phyloP scores from a whole-genome alignment of 2,888 invertebrate genomes.

The Allacma fusca region DNA sequence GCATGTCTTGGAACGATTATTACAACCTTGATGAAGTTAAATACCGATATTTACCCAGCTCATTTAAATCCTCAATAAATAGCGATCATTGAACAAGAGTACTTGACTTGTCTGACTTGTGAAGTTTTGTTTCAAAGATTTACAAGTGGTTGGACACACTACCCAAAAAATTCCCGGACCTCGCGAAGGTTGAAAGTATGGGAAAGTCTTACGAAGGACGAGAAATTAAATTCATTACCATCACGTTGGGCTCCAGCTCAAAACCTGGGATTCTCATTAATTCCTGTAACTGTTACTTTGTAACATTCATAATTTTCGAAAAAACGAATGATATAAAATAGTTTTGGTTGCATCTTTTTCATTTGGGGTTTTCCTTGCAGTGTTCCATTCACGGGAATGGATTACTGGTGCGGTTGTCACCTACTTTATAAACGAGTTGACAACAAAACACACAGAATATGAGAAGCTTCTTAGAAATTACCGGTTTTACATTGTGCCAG shows the following conservation, averaged over 20 bases:
- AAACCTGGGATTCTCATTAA: neutral
- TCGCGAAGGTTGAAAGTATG: neutral
- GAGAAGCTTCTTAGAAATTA: neutral
- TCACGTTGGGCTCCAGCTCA: neutral
- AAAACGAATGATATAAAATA: neutral
- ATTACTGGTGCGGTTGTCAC: conserved; percentile 14
- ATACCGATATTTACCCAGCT: too few relatives aligned
- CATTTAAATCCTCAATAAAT: too few relatives aligned
- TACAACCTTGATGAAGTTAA: too few relatives aligned
- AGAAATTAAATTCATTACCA: neutral
- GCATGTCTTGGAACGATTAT: too few relatives aligned
- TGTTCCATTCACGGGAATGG: conserved; percentile 26
- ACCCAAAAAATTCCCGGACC: neutral
- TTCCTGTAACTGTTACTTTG: neutral
- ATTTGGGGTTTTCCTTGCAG: neutral
- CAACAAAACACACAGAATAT: neutral
- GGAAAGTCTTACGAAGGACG: neutral
- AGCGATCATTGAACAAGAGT: too few relatives aligned
- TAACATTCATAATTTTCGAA: too few relatives aligned
- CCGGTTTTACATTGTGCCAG: conserved; percentile 14
- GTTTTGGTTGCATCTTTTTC: too few relatives aligned
- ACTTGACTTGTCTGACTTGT: too few relatives aligned
- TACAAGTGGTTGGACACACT: neutral
- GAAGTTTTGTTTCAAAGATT: neutral
- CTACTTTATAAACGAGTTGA: conserved; percentile 14